Evolutionary conservation across 2,113 vertebrate genomes (phyloP), one percentile per base, ranked within the genome.

Genomic region (Hippocampus mohnikei): DNA sequence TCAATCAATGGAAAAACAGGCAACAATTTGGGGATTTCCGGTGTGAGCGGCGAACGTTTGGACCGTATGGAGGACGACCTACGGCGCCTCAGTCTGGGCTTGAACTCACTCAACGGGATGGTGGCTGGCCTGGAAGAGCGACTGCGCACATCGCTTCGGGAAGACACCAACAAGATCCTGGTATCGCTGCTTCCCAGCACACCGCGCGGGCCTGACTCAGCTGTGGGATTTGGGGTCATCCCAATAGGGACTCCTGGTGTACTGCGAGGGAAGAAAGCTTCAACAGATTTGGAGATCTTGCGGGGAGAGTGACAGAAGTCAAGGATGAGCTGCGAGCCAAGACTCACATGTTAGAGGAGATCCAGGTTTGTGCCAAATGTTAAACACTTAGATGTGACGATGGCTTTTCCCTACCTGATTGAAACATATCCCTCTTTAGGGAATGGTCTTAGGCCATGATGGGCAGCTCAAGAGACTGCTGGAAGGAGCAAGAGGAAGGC

Each of bases 381-480:
- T 37, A 8, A 16, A 64, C 23, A 67, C 16, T 33, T 64, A 33
- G 10, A 25, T 42, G 44, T 59, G 56, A 73, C 55, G 15, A 37
- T 20, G 15, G 12, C 6, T 58, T 50, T 21, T 13, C 40, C 10
- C 9, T 3, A 68, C 2, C 18, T 53, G 52, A n/a, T 56, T 21
- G 55, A 23, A 41, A 71, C 37, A 8, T 37, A 42, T 8, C 37
- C 2, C 15, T 27, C 60, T 21, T 55, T 20, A 81, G 0, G 95
- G 95, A 44, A 94, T 98, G 94, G 95, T 98, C 7, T 86, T 98
- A 2, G 94, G 95, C 74, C 96, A 98, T 0, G 95, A 98, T 0
- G 94, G 95, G 4, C 95, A 98, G 77, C 92, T 98, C 72, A 97
- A 97, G 84, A 93, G 81, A 29, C 90, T 99, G 37, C 78, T 94